These are phyloP conservation scores for Acanthurus leucopareius DNA, from an alignment of 2,797 vertebrate species.

Conservation along the genomic window DNA sequence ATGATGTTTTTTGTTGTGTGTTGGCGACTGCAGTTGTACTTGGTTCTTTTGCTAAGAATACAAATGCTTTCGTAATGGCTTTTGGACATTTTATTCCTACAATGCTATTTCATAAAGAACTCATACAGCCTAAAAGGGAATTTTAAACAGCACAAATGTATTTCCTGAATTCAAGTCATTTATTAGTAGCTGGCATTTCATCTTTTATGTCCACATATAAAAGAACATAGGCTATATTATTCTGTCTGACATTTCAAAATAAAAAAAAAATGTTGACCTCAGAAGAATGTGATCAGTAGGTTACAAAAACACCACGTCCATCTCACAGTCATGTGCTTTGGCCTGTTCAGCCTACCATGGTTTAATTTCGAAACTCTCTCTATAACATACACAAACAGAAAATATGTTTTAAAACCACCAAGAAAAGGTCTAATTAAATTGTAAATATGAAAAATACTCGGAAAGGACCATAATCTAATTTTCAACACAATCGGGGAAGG, in stretches of 20 bases:
- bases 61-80: neutral
- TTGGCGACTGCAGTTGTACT: neutral
- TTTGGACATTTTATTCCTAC: slow-evolving; percentile 5
- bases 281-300: slow-evolving; percentile 55
- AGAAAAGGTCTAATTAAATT: slow-evolving; percentile 14
- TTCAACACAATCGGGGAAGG: rapidly evolving
- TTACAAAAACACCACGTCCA: slow-evolving; percentile 58
- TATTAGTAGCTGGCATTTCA: neutral
- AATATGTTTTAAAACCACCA: slow-evolving; percentile 13
- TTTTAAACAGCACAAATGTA: slow-evolving; percentile 9
- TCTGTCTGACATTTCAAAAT: slow-evolving; percentile 48
- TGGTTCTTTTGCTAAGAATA: slow-evolving; percentile 19
- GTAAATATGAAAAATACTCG: neutral
- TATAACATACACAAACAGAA: slow-evolving; percentile 25
- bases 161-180: slow-evolving; percentile 30
- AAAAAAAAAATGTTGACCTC: slow-evolving; percentile 56
- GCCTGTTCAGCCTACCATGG: slow-evolving; percentile 47
- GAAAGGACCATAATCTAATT: slow-evolving; percentile 2
- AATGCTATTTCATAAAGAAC: slow-evolving; percentile 24
- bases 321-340: slow-evolving; percentile 58
- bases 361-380: slow-evolving; percentile 32
- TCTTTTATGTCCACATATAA: neutral
- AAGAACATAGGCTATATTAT: slow-evolving; percentile 18
- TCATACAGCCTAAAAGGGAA: neutral
- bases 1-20: slow-evolving; percentile 15